Base-by-base conservation (phyloP, 2,888 invertebrate species). In the Apotomis turbidana region DNA sequence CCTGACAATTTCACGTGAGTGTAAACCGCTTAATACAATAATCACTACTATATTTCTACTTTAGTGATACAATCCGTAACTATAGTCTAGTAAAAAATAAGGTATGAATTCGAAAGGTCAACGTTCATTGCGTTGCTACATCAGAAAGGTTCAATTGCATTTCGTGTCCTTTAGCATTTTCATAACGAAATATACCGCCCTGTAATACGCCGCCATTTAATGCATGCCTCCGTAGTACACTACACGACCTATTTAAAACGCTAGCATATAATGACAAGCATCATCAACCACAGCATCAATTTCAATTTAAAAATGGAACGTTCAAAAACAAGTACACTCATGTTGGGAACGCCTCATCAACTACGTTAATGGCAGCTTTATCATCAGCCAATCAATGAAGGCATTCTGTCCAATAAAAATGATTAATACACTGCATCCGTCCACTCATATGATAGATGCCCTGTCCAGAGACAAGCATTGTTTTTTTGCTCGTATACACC, bases 331-430 rank as follows among this genome's bases (percentile, higher is more conserved):
- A 60, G 52, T 49, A 9, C 58, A 68, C 68, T 71, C 67, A 49
- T 51, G 41, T 61, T 61, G 57, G 57, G 52, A 36, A 66, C 70
- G 74, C 44, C 76, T 74, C 78, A 75, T 71, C 76, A 79, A 74
- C 71, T 70, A 76, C 85, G 85, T 84, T 89, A 88, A 89, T 88
- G 87, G 85, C 78, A 78, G 82, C 85, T 87, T 87, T 87, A 88
- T 89, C 86, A 87, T 83, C 84, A 76, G 74, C 84, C 86, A 87
- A 89, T 88, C 89, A 88, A 87, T 89, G 87, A 84, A 84, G 80
- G 70, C 78, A 81, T 81, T 83, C 79, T 83, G 87, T 84, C 86
- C 86, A 86, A 90, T 89, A 89, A 89, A 89, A 89, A 87, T 90
- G 90, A 90, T 90, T 88, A 88, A 89, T 89, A 84, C 72, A 70